Conservation (phyloP, 2,797 vertebrate species). For the Potorous gilbertii region DNA sequence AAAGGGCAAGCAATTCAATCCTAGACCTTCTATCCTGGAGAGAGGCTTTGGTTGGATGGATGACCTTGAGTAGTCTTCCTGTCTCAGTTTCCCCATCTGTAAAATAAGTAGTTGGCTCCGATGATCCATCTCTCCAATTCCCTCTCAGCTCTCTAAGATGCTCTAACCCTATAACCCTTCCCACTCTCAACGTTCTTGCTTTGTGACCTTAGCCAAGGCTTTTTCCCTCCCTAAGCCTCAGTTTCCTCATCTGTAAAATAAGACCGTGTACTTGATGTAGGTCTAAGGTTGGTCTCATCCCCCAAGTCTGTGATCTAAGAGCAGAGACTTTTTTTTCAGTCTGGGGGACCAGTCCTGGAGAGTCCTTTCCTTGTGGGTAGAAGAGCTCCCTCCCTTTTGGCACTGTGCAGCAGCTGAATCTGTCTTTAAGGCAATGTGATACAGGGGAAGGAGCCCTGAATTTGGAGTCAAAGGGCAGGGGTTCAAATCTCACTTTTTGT, state of each 20-base stretch:
- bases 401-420: neutral
- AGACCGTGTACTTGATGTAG: neutral
- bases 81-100: neutral
- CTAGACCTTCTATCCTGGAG: constrained; percentile 30
- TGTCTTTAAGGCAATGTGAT: neutral
- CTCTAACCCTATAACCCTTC: neutral
- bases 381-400: neutral
- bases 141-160: neutral
- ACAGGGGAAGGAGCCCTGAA: neutral
- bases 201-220: neutral
- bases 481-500: neutral
- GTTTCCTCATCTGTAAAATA: neutral
- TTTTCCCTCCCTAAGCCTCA: neutral
- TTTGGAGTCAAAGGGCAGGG: neutral
- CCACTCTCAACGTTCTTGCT: neutral
- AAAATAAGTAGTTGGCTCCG: neutral
- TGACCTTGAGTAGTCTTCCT: constrained; percentile 54
- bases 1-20: constrained; percentile 28
- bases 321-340: neutral
- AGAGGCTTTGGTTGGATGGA: neutral
- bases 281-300: neutral
- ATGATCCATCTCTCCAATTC: neutral
- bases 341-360: neutral
- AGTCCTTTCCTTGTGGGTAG: neutral
- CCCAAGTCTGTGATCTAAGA: neutral